Base-by-base conservation (phyloP, 1,140 invertebrate species). In the Mya arenaria region DNA sequence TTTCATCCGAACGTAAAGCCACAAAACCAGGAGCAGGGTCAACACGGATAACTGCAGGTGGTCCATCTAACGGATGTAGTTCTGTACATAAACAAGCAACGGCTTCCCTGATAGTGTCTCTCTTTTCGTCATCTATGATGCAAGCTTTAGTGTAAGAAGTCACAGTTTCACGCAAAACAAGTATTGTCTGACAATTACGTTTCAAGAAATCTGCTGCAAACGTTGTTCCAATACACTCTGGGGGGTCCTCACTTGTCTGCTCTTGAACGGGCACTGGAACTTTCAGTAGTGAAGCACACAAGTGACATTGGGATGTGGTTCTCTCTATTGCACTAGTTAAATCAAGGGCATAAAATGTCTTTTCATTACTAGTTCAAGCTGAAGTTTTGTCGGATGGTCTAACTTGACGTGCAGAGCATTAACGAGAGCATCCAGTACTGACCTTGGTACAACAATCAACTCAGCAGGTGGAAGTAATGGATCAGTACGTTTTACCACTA, bases 361-460 rank as follows among this genome's bases (percentile, higher is more conserved):
- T 19, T 79, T 41, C 8, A 84, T 32, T 28, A 85, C 83, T 15
- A 72, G 44, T 56, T 84, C 73, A 55, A 86, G 37, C 30, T 86
- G 82, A 60, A 84, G 62, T 15, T 17, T 44, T 4, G 82, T 71
- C 28, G 78, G 84, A 56, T 88, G 85, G 36, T 73, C 56, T 30
- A 87, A 73, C 58, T 87, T 82, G 32, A 87, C 52, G 63, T 87
- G 86, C 44, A 85, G 36, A 25, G 85, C 79, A 17, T 79, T 85
- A 15, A 86, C 0, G 15, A 88, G 65, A 23, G 84, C 80, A 60
- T 86, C 71, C n/a, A 84, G 28, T 19, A 85, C 77, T 19, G 25
- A 1, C 36, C 83, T 48, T 2, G 85, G 84, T 25, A 88, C 84
- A 15, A 86, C 65, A 60, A 86, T 85, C 17, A 30, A 52, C n/a